A percentile compares a stretch with the other conserved stretches of the same genome.
These are phyloP conservation scores for Calliphora vicina DNA, from an alignment of 1,140 invertebrate genomes.

Conservation along the genomic window DNA sequence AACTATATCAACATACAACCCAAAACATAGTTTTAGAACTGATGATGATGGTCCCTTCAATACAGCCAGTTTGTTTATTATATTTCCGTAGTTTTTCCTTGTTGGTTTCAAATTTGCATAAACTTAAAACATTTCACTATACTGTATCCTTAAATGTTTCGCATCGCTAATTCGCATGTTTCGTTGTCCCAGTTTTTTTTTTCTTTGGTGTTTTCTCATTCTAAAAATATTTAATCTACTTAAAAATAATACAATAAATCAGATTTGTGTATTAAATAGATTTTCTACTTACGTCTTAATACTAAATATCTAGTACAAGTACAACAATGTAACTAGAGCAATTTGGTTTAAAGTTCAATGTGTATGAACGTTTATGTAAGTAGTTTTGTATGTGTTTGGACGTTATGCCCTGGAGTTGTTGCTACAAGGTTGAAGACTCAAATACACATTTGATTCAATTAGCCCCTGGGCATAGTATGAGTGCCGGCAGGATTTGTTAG, in stretches of 20 bases:
- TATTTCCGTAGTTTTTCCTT: not conserved
- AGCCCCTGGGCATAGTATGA: not conserved
- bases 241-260: constrained; percentile 8
- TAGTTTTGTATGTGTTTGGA: not conserved
- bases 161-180: not conserved
- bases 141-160: not conserved
- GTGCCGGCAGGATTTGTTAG: not conserved
- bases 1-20: too few species aligned
- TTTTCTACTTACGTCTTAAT: not conserved
- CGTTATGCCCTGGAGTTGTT: not conserved
- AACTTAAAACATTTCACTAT: not conserved
- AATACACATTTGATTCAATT: not conserved
- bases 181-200: not conserved
- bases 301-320: not conserved
- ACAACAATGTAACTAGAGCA: not conserved
- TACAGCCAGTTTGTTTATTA: not conserved
- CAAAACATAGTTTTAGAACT: too few species aligned
- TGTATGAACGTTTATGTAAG: not conserved
- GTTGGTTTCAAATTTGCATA: constrained; percentile 20
- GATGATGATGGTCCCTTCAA: too few species aligned
- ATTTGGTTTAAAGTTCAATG: not conserved
- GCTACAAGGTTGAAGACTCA: not conserved
- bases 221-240: not conserved
- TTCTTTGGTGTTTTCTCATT: not conserved
- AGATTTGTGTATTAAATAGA: constrained; percentile 16